Evolutionary conservation across 2,797 vertebrate species (phyloP), one percentile per base, ranked within the genome.

Genomic region (Sebastiscus albofasciatus): DNA sequence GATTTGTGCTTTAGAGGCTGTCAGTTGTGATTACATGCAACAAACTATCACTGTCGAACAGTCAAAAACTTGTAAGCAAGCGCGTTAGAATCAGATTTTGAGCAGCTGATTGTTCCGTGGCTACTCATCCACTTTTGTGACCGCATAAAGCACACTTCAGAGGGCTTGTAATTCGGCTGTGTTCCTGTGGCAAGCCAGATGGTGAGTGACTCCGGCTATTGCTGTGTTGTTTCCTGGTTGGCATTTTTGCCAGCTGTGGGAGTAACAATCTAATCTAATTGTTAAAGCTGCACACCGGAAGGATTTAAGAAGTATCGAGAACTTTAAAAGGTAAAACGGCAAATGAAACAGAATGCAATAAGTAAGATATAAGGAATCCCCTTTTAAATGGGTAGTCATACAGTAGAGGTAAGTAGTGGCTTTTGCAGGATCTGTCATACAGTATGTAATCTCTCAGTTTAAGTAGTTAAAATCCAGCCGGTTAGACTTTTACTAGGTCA

Each of bases 151-250:
- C 20, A 34, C 16, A 56, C n/a, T 1, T 13, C 13, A 61, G 20
- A 31, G n/a, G 14, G 29, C 34, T 52, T 80, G 33, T 71, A 34
- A 74, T 68, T 55, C 42, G 12, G 33, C 24, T 36, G 42, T 1
- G 2, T 27, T 72, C 22, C 16, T 61, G 22, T 42, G 18, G 22
- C 24, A 42, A 61, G 39, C 62, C 83, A 88, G 77, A 79, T 85
- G 80, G 62, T 58, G 46, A 24, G 16, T 54, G 74, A 72, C 46
- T 26, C 36, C 4, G 0, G 33, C 27, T 60, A 69, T 22, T 79
- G 55, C 59, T 24, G 2, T 56, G 31, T 67, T 54, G 42, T 75
- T 66, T 58, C 24, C 52, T 58, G 24, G 27, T 18, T 31, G 72
- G 18, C 59, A 72, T 62, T 75, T 58, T 49, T 6, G 58, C 61